Evolutionary conservation across 1,140 invertebrate species (phyloP), one percentile per base, ranked within the genome.

Genomic region (Muscidifurax raptorellus): DNA sequence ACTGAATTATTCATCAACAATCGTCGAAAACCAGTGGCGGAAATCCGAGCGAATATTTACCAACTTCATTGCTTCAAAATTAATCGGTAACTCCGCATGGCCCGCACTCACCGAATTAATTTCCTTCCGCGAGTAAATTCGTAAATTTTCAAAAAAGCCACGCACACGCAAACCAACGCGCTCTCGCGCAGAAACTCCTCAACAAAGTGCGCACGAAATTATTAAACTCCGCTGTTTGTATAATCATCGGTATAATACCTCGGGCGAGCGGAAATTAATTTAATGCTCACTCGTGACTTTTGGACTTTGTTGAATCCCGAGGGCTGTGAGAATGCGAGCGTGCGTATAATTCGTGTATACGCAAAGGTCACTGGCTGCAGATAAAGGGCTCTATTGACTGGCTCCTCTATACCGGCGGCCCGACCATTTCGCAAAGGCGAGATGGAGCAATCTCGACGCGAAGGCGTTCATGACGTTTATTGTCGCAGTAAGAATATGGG

Each of bases 401-500:
- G 25, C 80, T 32, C 25, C 10, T 15, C 18, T 74, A 36, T 36
- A 76, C 36, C 25, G 52, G 30, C 18, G 25, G 59, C 76, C 28
- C 28, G 25, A 25, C 28, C 74, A 32, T 78, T 67, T 66, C 74
- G 13, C 28, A 4, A 22, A 12, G 47, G 75, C 27, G 36, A 85
- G 59, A 82, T 85, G 69, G 30, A 84, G 85, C 79, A 85, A 86
- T 85, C 83, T 80, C 80, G 36, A 66, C 47, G 30, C 15, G 30
- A 78, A 87, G 52, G 66, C 72, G 40, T 83, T 87, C 64, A 78
- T 87, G 86, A 83, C 81, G 84, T 85, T 85, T 84, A 86, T 86
- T 83, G 82, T 82, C 74, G 78, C n/a, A n/a, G n/a, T 77, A 79
- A 82, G 84, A 85, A 85, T 87, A 87, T 85, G 86, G 86, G 80